phyloP scores from a whole-genome alignment of 1,140 invertebrate genomes.

The Callitettix versicolor region DNA sequence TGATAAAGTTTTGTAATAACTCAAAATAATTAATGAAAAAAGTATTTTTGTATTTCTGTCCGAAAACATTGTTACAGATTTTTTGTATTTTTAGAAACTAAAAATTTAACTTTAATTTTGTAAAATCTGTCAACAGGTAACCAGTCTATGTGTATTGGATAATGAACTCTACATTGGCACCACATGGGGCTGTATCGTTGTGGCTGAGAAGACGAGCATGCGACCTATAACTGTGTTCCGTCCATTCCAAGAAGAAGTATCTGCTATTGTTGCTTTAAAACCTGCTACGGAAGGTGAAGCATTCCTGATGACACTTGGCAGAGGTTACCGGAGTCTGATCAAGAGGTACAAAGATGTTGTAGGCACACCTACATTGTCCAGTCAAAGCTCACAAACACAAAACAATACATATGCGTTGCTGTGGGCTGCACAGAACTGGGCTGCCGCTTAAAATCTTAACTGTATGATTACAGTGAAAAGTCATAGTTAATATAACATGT shows the following conservation, averaged over 20 bases:
- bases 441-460: constrained; percentile 14
- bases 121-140: constrained; percentile 50
- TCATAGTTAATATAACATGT: no score
- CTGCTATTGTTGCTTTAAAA: constrained; percentile 23
- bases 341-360: constrained; percentile 30
- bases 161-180: constrained; percentile 77
- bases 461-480: no score
- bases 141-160: constrained; percentile 57
- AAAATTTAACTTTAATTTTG: no score
- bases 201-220: constrained; percentile 67
- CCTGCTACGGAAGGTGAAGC: constrained; percentile 12
- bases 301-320: constrained; percentile 61
- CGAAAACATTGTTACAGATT: no score
- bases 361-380: constrained; percentile 9
- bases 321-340: constrained; percentile 71
- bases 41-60: no score
- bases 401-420: constrained; percentile 14
- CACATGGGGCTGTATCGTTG: constrained; percentile 82
- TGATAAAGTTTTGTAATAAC: no score
- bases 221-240: constrained; percentile 81
- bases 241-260: constrained; percentile 77
- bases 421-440: constrained; percentile 20
- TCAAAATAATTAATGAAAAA: no score
- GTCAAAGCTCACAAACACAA: background rate
- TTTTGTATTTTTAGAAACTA: no score